These are phyloP conservation scores for Rhinogobio ventralis DNA, from an alignment of 2,797 vertebrate species.

Conservation along the genomic window DNA sequence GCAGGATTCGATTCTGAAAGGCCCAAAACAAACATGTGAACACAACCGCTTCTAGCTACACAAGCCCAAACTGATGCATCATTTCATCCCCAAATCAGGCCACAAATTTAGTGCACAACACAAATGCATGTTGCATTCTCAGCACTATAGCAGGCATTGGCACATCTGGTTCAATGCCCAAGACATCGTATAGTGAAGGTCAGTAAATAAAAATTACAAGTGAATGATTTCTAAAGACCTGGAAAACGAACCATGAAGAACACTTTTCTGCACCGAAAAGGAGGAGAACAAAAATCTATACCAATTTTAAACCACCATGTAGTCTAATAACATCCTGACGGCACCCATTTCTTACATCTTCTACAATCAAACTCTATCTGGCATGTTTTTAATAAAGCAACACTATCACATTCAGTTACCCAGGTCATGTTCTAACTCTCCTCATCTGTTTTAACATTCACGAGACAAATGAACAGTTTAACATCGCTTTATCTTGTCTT, in stretches of 20 bases:
- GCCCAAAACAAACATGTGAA: background rate
- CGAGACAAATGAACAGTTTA: slow-evolving; percentile 49
- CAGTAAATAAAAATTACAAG: background rate
- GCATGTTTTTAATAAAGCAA: slow-evolving; percentile 50
- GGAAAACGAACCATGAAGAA: background rate
- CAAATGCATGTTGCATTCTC: background rate
- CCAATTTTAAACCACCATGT: background rate
- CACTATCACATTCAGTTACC: slow-evolving; percentile 1
- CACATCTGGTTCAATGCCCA: background rate
- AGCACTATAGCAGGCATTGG: background rate
- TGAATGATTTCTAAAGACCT: background rate
- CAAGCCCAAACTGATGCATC: background rate
- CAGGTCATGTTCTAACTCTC: slow-evolving; percentile 31
- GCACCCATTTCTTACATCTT: slow-evolving; percentile 1
- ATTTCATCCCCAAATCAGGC: background rate
- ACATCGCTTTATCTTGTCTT: slow-evolving; percentile 35
- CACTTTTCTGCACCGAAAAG: background rate
- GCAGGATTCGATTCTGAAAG: background rate
- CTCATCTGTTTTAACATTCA: slow-evolving; percentile 42
- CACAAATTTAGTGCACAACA: background rate
- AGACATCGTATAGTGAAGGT: background rate
- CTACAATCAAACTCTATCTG: slow-evolving; percentile 27
- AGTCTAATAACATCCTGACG: slow-evolving; percentile 12
- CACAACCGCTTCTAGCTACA: background rate
- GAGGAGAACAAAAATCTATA: slow-evolving; percentile 1